These are phyloP conservation scores for Amazona finschi DNA, from an alignment of 2,797 vertebrate genomes.

Conservation along the genomic window DNA sequence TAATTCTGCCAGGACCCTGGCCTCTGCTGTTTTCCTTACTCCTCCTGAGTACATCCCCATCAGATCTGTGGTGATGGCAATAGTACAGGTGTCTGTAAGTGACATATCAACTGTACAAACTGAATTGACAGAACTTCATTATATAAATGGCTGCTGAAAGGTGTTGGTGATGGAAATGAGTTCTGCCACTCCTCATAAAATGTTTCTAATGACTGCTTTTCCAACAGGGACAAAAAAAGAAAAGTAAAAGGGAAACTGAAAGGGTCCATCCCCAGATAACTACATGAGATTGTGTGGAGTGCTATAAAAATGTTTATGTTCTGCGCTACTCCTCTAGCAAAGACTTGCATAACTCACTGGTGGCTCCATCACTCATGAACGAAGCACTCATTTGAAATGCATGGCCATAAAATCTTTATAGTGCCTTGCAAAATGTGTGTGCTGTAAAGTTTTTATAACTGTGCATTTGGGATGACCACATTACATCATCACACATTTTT, in stretches of 20 bases:
- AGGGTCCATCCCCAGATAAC: neutral
- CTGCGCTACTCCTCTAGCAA: neutral
- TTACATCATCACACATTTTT: constrained; percentile 36
- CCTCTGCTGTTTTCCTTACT: neutral
- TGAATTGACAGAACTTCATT: neutral
- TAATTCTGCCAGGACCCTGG: neutral
- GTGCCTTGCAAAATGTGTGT: neutral
- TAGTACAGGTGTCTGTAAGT: neutral
- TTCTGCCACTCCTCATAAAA: neutral
- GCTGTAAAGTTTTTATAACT: constrained; percentile 28
- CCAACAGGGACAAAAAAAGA: neutral
- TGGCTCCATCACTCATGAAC: constrained; percentile 4
- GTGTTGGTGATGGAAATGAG: neutral
- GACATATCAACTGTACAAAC: neutral
- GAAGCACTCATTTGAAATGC: constrained; percentile 32
- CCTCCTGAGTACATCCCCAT: neutral
- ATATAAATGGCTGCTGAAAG: neutral
- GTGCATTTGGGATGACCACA: constrained; percentile 30
- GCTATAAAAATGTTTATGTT: neutral
- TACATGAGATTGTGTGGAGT: neutral
- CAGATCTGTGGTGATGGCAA: neutral
- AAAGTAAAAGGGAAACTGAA: neutral
- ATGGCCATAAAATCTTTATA: constrained; percentile 35
- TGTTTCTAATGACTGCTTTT: neutral
- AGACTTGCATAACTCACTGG: constrained; percentile 3